Evolutionary conservation across 2,797 vertebrate genomes (phyloP).

Genomic region (Merluccius polli): DNA sequence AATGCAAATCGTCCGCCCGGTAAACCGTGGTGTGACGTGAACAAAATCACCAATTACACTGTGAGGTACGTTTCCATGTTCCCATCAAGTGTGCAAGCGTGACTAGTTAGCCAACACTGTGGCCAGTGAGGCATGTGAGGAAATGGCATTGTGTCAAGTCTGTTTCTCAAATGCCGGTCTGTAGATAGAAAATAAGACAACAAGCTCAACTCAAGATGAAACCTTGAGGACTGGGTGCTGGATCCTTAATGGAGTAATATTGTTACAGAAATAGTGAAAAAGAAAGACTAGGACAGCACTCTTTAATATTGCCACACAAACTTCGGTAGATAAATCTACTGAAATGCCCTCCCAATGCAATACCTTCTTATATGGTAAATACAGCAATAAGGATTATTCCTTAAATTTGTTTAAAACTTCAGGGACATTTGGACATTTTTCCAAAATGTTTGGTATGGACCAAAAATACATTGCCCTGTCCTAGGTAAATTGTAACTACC

Average conservation of each 20-base stretch:
- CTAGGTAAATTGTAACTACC: neutral
- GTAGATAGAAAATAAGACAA: too few relatives aligned
- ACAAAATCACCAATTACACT: neutral
- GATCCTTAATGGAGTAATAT: too few relatives aligned
- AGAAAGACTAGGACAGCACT: too few relatives aligned
- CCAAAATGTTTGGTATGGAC: neutral
- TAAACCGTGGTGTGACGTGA: neutral
- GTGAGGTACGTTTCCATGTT: neutral
- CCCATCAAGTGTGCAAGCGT: neutral
- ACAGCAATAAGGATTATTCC: neutral
- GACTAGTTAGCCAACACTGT: constrained; percentile 8
- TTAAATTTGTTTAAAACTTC: neutral
- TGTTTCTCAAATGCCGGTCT: neutral
- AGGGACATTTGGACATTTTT: neutral
- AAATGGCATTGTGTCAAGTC: constrained; percentile 37
- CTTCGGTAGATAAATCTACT: neutral
- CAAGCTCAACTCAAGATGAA: too few relatives aligned
- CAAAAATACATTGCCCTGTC: neutral
- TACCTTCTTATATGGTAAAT: neutral
- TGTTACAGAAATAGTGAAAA: too few relatives aligned
- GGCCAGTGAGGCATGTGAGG: constrained; percentile 38
- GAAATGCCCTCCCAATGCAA: neutral
- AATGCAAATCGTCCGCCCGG: neutral
- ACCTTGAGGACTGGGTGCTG: too few relatives aligned
- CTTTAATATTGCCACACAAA: too few relatives aligned